Evolutionary conservation across 64 coral and sea anemone genomes (phyloP), one percentile per base, ranked within the genome.

Genomic region (Porites australiensis): DNA sequence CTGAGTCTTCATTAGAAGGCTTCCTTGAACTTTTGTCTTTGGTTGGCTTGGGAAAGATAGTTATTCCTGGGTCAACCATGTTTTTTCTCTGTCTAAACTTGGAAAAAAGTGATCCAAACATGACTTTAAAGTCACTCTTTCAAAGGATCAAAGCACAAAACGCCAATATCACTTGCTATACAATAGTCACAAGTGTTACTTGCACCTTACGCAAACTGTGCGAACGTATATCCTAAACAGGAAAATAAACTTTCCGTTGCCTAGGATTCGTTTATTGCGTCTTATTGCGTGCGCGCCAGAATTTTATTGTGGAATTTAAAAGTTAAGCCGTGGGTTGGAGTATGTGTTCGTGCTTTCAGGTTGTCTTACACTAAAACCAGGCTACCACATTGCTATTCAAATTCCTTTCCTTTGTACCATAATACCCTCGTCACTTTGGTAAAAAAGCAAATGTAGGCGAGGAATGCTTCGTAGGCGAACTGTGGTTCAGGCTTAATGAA

Each of bases 191-290:
- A 12, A 4, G 37, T 37, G 18, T 44, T 37, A 37, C 27, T 37
- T 80, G 54, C 11, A 44, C 59, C 21, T 3, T 44, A 14, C 55
- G 5, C 77, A 37, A 80, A 27, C 23, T 22, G 77, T 80, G 54
- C 6, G 11, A 18, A 50, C 13, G n/a, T 16, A 16, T 46, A 11
- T 37, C 44, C 46, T 6, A 50, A 76, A 47, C 50, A 19, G 20
- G 19, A 23, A 4, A 44, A 22, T 20, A 18, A 60, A 14, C 57
- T 80, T 16, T 14, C 3, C 54, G 59, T 82, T 82, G 58, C 79
- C 79, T 20, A 65, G 58, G 79, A 19, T 48, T 82, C 60, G 58
- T 64, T 82, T 82, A 66, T 82, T 82, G 65, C 79, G 79, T 82
- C 37, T 10, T 74, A 11, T 37, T 74, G 71, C 71, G 71, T 37